Evolutionary conservation across 2,113 vertebrate species (phyloP).

Genomic region (Lepisosteus oculatus): DNA sequence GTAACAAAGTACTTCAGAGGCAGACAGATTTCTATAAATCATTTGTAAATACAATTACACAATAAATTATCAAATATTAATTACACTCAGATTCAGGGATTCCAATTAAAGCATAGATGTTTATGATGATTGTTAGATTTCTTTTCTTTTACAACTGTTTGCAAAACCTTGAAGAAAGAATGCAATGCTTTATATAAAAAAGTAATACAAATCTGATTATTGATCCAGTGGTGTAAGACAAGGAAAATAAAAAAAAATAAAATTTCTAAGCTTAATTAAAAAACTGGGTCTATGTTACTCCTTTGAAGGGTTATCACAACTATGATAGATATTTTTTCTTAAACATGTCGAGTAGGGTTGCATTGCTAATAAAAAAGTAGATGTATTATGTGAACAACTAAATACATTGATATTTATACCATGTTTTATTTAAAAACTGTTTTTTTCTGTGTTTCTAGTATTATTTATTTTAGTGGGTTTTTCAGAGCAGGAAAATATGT

Average conservation of each 20-base stretch:
- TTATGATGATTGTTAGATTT: constrained; percentile 13
- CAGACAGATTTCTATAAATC: neutral
- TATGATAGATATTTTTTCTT: no score
- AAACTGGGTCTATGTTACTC: neutral
- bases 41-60: neutral
- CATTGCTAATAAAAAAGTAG: no score
- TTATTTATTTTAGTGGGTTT: no score
- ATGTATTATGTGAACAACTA: no score
- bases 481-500: no score
- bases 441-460: no score
- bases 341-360: no score
- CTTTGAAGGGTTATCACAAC: no score
- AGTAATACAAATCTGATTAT: neutral
- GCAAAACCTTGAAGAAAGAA: neutral
- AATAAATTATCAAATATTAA: neutral
- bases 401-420: no score
- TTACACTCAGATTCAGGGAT: neutral
- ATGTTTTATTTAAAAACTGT: no score
- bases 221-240: neutral
- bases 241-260: neutral
- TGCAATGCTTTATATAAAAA: neutral
- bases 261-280: neutral
- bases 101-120: neutral
- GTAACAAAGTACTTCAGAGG: neutral
- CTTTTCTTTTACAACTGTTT: neutral